Conservation (phyloP, 2,888 invertebrate genomes). For the Salticus scenicus region DNA sequence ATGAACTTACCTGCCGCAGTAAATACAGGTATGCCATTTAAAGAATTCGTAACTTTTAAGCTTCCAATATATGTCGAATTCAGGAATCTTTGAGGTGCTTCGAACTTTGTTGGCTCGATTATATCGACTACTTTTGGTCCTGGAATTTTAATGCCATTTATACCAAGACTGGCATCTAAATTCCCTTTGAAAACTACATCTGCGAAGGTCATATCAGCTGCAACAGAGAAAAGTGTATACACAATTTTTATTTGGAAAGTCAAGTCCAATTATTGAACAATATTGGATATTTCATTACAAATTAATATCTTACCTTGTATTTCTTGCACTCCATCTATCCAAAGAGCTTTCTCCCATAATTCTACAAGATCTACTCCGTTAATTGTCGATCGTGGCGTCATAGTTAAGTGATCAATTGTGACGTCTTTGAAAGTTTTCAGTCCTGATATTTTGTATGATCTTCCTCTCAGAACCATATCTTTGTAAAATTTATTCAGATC, state of each 20-base stretch:
- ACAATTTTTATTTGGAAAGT: too few species aligned
- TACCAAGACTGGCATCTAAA: conserved; percentile 22
- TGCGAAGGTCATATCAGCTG: conserved; percentile 46
- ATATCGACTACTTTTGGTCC: conserved; percentile 52
- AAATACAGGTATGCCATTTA: conserved; percentile 58
- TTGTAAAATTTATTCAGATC: conserved; percentile 49
- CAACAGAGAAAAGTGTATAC: not conserved
- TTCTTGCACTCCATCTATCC: conserved; percentile 58
- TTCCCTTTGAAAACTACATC: conserved; percentile 27
- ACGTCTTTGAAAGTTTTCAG: conserved; percentile 53
- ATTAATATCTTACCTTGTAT: conserved; percentile 48
- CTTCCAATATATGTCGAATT: conserved; percentile 23
- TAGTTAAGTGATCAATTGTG: conserved; percentile 20
- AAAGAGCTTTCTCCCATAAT: conserved; percentile 65
- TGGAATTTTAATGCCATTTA: conserved; percentile 66
- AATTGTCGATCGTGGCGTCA: conserved; percentile 43
- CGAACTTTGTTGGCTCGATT: conserved; percentile 27
- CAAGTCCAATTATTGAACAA: not conserved
- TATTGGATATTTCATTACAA: not conserved
- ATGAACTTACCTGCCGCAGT: conserved; percentile 20
- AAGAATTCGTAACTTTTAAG: conserved; percentile 42
- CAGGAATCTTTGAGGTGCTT: conserved; percentile 39
- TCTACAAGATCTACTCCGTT: conserved; percentile 62
- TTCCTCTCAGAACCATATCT: conserved; percentile 49
- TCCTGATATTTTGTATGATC: conserved; percentile 42